Percentiles rank a stretch among this genome's conserved stretches.
phyloP scores from a whole-genome alignment of 1,140 invertebrate genomes.

The Ips typographus region DNA sequence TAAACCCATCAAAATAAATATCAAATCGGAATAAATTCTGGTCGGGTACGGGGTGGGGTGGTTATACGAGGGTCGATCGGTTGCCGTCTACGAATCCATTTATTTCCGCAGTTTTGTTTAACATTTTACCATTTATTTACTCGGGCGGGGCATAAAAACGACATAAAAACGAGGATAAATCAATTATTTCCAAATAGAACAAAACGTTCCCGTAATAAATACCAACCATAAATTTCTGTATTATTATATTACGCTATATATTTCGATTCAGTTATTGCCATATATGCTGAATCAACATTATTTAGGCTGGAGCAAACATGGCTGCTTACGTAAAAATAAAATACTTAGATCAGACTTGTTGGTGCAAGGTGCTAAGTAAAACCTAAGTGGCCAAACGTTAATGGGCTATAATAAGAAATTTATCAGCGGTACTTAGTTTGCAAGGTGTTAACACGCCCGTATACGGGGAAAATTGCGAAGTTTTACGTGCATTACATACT shows the following conservation, averaged over 20 bases:
- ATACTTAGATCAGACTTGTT: too few relatives aligned
- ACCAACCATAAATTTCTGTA: conserved; percentile 17
- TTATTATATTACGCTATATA: conserved; percentile 12
- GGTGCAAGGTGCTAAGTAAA: conserved; percentile 1
- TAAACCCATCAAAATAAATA: conserved; percentile 55
- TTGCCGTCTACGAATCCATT: too few relatives aligned
- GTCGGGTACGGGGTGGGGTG: too few relatives aligned
- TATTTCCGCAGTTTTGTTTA: not conserved
- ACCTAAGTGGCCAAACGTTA: conserved; percentile 6
- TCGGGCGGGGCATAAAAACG: conserved; percentile 3
- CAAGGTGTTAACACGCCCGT: conserved; percentile 17
- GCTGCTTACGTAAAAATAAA: too few relatives aligned
- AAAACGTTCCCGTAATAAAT: conserved; percentile 20
- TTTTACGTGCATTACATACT: conserved; percentile 13
- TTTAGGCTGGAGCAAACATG: too few relatives aligned
- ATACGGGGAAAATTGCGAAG: conserved; percentile 12
- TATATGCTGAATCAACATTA: not conserved
- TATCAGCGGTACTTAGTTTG: conserved; percentile 14
- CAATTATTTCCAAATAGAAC: conserved; percentile 24
- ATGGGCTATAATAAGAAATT: conserved; percentile 7
- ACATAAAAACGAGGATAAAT: conserved; percentile 16
- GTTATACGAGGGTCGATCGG: too few relatives aligned
- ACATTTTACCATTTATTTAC: not conserved
- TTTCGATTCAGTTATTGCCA: conserved; percentile 1
- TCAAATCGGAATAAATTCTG: conserved; percentile 53